phyloP scores from a whole-genome alignment of 2,888 invertebrate genomes.

The Tachystola acroxantha region DNA sequence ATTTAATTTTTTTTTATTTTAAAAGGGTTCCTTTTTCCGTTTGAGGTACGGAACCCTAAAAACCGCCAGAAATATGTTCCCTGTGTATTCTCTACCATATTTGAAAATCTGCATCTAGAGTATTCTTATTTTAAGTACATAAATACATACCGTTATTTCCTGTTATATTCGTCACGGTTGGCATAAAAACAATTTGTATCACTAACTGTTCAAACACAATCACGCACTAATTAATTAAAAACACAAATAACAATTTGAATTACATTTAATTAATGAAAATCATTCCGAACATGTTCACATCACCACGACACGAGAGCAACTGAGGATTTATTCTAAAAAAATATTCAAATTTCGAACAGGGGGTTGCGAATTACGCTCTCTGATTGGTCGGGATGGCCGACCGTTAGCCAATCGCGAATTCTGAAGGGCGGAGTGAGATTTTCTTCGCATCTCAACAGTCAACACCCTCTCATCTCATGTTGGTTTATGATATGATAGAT shows the following conservation, averaged over 20 bases:
- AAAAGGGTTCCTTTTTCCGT: no score
- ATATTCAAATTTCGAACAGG: slow-evolving; percentile 49
- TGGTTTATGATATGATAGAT: background rate
- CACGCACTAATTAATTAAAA: background rate
- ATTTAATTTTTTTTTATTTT: no score
- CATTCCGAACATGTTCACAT: slow-evolving; percentile 16
- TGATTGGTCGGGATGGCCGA: slow-evolving; percentile 38
- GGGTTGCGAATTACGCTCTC: slow-evolving; percentile 30
- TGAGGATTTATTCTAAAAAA: slow-evolving; percentile 29
- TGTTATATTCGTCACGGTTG: slow-evolving; percentile 50
- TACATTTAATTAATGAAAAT: slow-evolving; percentile 1
- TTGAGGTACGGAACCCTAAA: no score
- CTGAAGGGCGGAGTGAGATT: slow-evolving; percentile 27
- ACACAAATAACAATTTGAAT: background rate
- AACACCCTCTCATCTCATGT: slow-evolving; percentile 2
- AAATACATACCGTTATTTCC: slow-evolving; percentile 17
- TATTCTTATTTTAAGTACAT: no score
- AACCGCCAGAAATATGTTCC: no score
- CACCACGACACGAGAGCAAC: slow-evolving; percentile 26
- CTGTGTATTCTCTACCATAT: no score
- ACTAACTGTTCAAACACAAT: slow-evolving; percentile 6
- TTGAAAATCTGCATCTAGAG: no score
- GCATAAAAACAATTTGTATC: slow-evolving; percentile 46
- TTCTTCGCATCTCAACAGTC: background rate
- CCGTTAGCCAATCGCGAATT: slow-evolving; percentile 35